Evolutionary conservation across 1,140 invertebrate species (phyloP).

Genomic region (Sminthurides bifidus): DNA sequence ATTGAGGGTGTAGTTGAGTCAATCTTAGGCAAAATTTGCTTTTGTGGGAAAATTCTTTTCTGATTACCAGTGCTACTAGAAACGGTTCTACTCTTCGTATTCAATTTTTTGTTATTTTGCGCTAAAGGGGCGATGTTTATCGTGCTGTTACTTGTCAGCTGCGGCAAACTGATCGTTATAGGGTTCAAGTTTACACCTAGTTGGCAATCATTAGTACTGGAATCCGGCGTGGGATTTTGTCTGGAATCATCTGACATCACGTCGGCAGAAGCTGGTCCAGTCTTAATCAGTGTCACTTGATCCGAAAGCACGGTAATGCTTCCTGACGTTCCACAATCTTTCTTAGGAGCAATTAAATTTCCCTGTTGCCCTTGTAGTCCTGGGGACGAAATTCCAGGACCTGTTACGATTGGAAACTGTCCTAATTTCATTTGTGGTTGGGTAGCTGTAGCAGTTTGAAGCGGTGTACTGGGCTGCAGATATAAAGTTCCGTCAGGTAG

Average conservation of each 20-base stretch:
- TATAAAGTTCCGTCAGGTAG: constrained; percentile 31
- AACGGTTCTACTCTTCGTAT: constrained; percentile 26
- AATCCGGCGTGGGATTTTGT: constrained; percentile 31
- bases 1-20: constrained; percentile 31
- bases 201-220: constrained; percentile 30
- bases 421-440: constrained; percentile 14
- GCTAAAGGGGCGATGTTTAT: constrained; percentile 6
- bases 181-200: constrained; percentile 14
- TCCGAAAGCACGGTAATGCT: constrained; percentile 3
- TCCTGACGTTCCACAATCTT: too few species aligned
- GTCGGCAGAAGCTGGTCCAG: constrained; percentile 10
- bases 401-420: constrained; percentile 15
- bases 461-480: constrained; percentile 23
- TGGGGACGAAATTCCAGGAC: constrained; percentile 4
- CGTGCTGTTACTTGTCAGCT: constrained; percentile 6
- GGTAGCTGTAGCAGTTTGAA: constrained; percentile 2
- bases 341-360: constrained; percentile 27
- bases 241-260: constrained; percentile 22
- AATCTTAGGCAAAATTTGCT: constrained; percentile 32
- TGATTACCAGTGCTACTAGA: constrained; percentile 23
- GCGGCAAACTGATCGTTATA: constrained; percentile 15
- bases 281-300: constrained; percentile 2
- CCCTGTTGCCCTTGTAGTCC: not conserved
- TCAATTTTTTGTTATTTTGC: constrained; percentile 14
- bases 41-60: constrained; percentile 29